phyloP scores from a whole-genome alignment of 1,140 invertebrate species.

The Cydia splendana region DNA sequence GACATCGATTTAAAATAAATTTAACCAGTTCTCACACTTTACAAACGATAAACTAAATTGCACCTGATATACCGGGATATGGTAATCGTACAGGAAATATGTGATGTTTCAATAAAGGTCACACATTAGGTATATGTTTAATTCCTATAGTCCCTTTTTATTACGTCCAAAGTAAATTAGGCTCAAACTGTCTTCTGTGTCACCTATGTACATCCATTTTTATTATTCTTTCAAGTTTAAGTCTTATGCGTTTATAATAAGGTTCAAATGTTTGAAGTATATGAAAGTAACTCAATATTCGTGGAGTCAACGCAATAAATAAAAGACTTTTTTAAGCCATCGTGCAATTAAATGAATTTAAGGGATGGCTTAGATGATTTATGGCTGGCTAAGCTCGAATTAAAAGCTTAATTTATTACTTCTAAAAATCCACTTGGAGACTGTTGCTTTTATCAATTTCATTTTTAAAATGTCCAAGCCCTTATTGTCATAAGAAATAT shows the following conservation, averaged over 20 bases:
- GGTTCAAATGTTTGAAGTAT: background rate
- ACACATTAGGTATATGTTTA: too few relatives aligned
- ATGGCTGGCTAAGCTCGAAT: background rate
- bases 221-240: background rate
- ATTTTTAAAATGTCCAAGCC: background rate
- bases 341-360: background rate
- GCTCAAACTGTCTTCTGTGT: background rate
- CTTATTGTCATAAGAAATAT: too few relatives aligned
- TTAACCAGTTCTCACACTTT: too few relatives aligned
- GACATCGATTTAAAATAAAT: too few relatives aligned
- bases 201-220: background rate
- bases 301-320: background rate
- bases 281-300: background rate
- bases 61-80: too few relatives aligned
- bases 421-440: background rate
- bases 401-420: background rate
- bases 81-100: too few relatives aligned
- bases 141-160: too few relatives aligned
- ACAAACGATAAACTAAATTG: too few relatives aligned
- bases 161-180: too few relatives aligned
- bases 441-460: background rate
- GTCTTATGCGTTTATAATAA: background rate
- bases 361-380: background rate
- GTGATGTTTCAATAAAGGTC: too few relatives aligned
- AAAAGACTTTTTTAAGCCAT: background rate